phyloP scores from a whole-genome alignment of 1,140 invertebrate genomes.

The Tigriopus japonicus region DNA sequence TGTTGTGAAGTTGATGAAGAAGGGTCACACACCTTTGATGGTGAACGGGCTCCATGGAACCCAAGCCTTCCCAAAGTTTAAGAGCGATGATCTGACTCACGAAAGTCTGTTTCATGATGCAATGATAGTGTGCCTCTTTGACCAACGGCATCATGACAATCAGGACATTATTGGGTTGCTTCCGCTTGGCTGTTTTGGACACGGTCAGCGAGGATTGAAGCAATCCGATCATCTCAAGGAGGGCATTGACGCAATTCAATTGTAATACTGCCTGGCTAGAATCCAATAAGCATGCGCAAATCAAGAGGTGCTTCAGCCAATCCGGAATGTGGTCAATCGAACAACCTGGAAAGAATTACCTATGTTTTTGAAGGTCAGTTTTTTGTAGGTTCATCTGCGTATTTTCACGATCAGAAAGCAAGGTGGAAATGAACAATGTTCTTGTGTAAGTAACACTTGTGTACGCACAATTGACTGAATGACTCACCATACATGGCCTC shows the following conservation, averaged over 20 bases:
- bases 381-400: no score
- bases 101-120: constrained; percentile 25
- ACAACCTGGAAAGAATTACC: not conserved
- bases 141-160: constrained; percentile 46
- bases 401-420: no score
- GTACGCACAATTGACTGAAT: no score
- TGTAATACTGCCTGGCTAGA: constrained; percentile 35
- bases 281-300: constrained; percentile 43
- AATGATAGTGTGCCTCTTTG: constrained; percentile 39
- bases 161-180: constrained; percentile 18
- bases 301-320: constrained; percentile 52
- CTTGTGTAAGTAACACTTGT: no score
- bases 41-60: constrained; percentile 32
- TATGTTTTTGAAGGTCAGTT: no score
- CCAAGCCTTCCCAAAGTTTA: constrained; percentile 46
- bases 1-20: constrained; percentile 43
- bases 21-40: constrained; percentile 44
- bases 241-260: constrained; percentile 31
- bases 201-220: not conserved
- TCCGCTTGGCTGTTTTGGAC: not conserved
- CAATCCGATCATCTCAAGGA: not conserved
- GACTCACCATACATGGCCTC: no score
- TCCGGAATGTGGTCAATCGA: constrained; percentile 33
- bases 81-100: constrained; percentile 35
- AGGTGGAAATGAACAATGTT: no score